Base-by-base conservation (phyloP, 2,797 vertebrate genomes). In the Fundulus diaphanus region DNA sequence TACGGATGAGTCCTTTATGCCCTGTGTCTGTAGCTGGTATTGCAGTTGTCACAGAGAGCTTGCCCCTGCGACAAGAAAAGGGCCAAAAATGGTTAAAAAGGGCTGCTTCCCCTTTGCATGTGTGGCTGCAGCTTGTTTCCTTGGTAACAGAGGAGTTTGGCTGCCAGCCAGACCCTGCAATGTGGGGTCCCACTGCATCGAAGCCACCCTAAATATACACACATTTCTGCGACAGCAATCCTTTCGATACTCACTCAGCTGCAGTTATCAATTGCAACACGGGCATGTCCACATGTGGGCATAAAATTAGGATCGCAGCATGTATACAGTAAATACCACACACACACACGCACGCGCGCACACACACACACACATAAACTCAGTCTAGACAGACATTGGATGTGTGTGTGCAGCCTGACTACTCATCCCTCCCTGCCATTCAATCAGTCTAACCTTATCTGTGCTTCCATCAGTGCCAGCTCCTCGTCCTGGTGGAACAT, bases 111-210 rank as follows among this genome's bases (percentile, higher is more conserved):
- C 76, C 29, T 59, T 85, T 12, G 33, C 73, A 85, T 90, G 88
- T 85, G 80, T 85, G 83, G 89, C 89, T 91, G 89, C 89, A 92
- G 92, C 88, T 84, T 18, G 94, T 96, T 95, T 85, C 94, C 94
- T 90, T 93, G 94, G 94, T 88, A 95, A 96, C 94, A 83, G 83
- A 78, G 76, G 85, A 91, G 86, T 88, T 90, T 93, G 93, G 91
- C 94, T 80, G 75, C 59, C 77, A 86, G 90, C 91, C 93, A 93
- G 82, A 83, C 80, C 87, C 87, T 90, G 93, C 85, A 87, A 90
- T 87, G 84, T 89, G 78, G 81, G 78, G 79, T 90, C 86, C 85
- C 88, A 90, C 82, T 31, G 82, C 89, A 86, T 84, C 63, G 48
- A 87, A 87, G 86, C 80, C 71, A 86, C 74, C 85, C 89, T 90